Base-by-base conservation (phyloP, 2,113 vertebrate genomes). In the Alethe castanea region DNA sequence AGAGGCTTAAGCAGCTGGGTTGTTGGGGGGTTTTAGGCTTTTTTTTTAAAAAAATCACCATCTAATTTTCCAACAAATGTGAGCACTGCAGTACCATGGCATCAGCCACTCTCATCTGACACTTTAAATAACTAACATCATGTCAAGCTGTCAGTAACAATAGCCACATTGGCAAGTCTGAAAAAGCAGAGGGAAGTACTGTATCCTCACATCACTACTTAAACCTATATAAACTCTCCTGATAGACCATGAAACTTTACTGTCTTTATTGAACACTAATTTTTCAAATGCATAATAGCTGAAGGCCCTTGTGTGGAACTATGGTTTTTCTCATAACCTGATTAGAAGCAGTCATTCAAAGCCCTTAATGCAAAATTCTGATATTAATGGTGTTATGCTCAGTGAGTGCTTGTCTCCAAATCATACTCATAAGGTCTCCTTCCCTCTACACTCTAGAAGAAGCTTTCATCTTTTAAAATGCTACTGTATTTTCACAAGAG, bases 51-150 rank as follows among this genome's bases (percentile, higher is more conserved):
- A 97, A 97, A 94, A 95, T 94, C 94, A 97, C 96, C 93, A 96
- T 66, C 87, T 93, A 97, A 97, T 97, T 97, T 97, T 97, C 95
- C 91, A 97, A 96, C 97, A 97, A 97, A 96, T 94, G 81, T 67
- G 96, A 96, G 77, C 70, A 81, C 95, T 93, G 61, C 88, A 87
- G 89, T 91, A 90, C 92, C 81, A 90, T 44, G 88, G 92, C 96
- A 95, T 95, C 92, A 96, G 91, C 93, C 80, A 94, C 94, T 97
- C 97, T 97, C 95, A 97, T 95, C 97, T 97, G 97, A 98, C 98
- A 97, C 94, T 96, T 94, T 93, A 82, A 96, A 97, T 97, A 96
- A 95, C 96, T 85, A 96, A 96, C 91, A 95, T 91, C 88, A 81
- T 90, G 92, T 97, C 97, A 96, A 97, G 92, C 92, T 98, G 97